These are phyloP conservation scores for Ochropacha duplaris DNA, from an alignment of 2,888 invertebrate genomes.

Conservation along the genomic window DNA sequence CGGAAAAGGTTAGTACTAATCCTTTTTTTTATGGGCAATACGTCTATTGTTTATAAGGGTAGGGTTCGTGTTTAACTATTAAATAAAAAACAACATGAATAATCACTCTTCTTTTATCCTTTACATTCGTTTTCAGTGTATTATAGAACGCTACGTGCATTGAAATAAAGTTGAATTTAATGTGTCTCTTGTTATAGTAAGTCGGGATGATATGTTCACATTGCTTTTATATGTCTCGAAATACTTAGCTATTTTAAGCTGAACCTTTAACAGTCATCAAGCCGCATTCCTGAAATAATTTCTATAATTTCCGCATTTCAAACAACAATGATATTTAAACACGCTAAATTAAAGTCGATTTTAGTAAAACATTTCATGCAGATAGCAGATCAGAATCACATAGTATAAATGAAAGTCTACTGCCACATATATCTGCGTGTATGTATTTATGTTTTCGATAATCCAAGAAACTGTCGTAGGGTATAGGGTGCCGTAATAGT, in stretches of 20 bases:
- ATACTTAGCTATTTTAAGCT: not conserved
- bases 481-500: too few species aligned
- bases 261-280: not conserved
- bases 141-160: too few species aligned
- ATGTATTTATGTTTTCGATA: too few species aligned
- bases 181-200: too few species aligned
- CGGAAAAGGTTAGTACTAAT: slow-evolving; percentile 5
- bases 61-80: not conserved
- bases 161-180: too few species aligned
- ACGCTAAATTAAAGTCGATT: not conserved
- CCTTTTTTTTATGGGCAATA: not conserved
- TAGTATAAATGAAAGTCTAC: too few species aligned
- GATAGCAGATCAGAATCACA: not conserved
- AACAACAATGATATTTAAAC: not conserved
- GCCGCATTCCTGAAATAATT: not conserved
- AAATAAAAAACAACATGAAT: too few species aligned
- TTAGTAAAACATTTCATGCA: too few species aligned
- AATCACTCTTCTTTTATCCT: not conserved
- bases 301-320: not conserved
- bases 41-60: not conserved
- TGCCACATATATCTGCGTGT: too few species aligned
- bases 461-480: too few species aligned
- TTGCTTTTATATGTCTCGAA: not conserved
- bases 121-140: too few species aligned
- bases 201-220: not conserved